Conservation (phyloP, 2,888 invertebrate species). For the Yponomeuta malinellus region DNA sequence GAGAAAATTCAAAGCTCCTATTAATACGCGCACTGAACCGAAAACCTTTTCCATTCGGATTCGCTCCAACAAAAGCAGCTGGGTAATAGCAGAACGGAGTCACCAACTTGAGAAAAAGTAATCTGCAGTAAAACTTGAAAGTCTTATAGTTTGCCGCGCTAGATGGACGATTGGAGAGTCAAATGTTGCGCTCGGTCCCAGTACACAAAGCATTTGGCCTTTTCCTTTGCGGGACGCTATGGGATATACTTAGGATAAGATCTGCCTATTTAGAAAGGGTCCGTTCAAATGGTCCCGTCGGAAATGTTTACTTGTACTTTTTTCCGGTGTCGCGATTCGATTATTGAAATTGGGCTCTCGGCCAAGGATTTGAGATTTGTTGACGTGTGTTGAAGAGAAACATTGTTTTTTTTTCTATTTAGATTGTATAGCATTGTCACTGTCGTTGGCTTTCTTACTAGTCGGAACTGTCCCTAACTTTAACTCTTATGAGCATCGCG, state of each 20-base stretch:
- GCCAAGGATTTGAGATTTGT: not conserved
- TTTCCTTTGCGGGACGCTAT: not conserved
- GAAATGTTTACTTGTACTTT: not conserved
- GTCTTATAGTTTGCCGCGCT: not conserved
- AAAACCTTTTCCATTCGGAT: not conserved
- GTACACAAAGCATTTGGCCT: not conserved
- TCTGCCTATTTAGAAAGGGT: not conserved
- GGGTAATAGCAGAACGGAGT: not conserved
- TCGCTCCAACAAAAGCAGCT: not conserved
- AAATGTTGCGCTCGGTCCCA: not conserved
- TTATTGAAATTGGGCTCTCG: not conserved
- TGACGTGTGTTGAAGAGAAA: no score
- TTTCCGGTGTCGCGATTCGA: not conserved
- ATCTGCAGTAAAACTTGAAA: constrained; percentile 38
- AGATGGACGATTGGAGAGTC: constrained; percentile 1
- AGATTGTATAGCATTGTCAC: no score
- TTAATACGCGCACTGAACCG: not conserved
- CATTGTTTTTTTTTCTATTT: no score
- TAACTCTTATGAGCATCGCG: no score
- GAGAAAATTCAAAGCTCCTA: not conserved
- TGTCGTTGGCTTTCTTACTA: no score
- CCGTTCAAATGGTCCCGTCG: not conserved
- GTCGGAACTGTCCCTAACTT: no score
- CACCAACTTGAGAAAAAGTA: constrained; percentile 24
- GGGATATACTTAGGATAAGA: not conserved